Percentiles rank a stretch among this genome's conserved stretches.
These are phyloP conservation scores for Callospermophilus lateralis DNA, from an alignment of 2,113 vertebrate genomes.

Conservation along the genomic window DNA sequence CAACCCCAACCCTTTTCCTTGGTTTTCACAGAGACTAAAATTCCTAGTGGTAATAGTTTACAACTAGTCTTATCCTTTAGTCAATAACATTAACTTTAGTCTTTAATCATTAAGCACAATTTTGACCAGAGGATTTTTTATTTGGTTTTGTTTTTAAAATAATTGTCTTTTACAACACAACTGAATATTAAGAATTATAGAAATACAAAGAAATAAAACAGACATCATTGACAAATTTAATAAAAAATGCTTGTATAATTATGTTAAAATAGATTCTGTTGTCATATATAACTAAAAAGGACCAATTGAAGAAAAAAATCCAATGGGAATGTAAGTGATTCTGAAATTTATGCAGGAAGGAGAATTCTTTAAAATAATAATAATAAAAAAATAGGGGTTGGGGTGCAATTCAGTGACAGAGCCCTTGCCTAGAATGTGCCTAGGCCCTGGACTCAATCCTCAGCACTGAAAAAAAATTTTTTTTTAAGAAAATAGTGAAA, in stretches of 20 bases:
- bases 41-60: neutral
- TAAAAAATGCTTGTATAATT: neutral
- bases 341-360: neutral
- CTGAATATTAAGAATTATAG: neutral
- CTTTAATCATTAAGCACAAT: neutral
- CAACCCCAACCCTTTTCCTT: neutral
- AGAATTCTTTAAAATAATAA: conserved; percentile 9
- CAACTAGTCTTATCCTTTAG: neutral
- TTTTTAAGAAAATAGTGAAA: neutral
- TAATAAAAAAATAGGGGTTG: neutral
- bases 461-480: too few species aligned
- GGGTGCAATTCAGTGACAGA: too few species aligned
- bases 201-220: neutral
- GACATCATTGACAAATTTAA: neutral
- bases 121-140: neutral
- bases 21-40: neutral
- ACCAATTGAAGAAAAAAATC: neutral
- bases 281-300: too few species aligned
- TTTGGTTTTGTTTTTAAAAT: neutral
- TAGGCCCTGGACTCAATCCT: too few species aligned
- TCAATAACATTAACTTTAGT: neutral
- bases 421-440: too few species aligned
- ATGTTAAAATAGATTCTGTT: too few species aligned
- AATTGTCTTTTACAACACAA: neutral
- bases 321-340: neutral